Conservation (phyloP, 2,113 vertebrate genomes). For the Dicaeum eximium region DNA sequence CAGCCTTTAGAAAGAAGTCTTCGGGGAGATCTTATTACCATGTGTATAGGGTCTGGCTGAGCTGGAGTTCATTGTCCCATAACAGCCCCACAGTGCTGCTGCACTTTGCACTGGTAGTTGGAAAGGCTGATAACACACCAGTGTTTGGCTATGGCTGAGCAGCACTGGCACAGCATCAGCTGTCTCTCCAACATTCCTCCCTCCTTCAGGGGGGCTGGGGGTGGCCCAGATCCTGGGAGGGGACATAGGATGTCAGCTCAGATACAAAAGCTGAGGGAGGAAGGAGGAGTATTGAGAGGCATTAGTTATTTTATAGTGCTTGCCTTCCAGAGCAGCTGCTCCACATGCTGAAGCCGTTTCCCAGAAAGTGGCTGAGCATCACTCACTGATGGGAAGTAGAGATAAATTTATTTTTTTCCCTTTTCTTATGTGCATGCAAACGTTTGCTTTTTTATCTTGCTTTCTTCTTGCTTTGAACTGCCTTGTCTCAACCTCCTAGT, state of each 20-base stretch:
- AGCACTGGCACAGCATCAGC: background rate
- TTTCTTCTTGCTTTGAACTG: background rate
- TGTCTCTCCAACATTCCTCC: background rate
- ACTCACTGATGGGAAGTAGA: fast-evolving
- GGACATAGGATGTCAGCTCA: background rate
- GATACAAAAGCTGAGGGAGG: background rate
- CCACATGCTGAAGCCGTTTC: background rate
- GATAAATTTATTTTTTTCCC: background rate
- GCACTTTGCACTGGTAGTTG: background rate
- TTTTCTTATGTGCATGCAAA: background rate
- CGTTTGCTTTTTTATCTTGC: background rate
- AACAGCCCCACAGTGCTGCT: background rate
- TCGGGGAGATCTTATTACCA: too few relatives aligned
- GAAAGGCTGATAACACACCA: background rate
- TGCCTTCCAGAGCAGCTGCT: background rate
- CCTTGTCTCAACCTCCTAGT: background rate
- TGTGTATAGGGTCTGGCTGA: background rate
- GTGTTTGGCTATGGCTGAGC: background rate
- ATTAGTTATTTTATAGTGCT: background rate
- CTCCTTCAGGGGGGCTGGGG: background rate
- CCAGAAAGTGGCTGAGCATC: background rate
- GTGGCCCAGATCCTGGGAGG: background rate
- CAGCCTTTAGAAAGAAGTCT: background rate
- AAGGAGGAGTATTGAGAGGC: background rate
- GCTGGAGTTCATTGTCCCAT: background rate